Evolutionary conservation across 2,888 invertebrate genomes (phyloP).

Genomic region (Drepanosiphum platanoidis): DNA sequence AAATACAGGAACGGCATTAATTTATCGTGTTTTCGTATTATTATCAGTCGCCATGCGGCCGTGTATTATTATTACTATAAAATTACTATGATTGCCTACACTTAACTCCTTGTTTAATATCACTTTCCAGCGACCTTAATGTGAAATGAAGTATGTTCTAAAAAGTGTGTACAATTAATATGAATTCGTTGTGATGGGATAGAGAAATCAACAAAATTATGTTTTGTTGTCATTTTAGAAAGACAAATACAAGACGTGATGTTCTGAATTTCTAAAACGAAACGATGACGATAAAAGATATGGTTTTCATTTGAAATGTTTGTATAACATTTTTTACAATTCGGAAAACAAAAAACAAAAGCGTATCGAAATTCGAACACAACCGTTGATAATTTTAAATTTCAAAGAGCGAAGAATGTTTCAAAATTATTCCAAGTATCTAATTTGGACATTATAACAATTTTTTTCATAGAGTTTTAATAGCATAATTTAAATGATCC

Average conservation of each 20-base stretch:
- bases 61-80: slow-evolving; percentile 21
- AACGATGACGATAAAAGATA: background rate
- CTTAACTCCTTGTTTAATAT: slow-evolving; percentile 56
- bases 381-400: too few relatives aligned
- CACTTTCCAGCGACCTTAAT: slow-evolving; percentile 60
- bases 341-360: background rate
- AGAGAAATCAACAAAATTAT: slow-evolving; percentile 54
- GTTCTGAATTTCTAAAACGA: slow-evolving; percentile 19
- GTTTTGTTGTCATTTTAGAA: slow-evolving; percentile 33
- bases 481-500: too few relatives aligned
- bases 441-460: too few relatives aligned
- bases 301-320: background rate
- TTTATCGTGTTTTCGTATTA: background rate
- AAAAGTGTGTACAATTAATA: slow-evolving; percentile 24
- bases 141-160: slow-evolving; percentile 35
- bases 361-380: too few relatives aligned
- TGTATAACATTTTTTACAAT: background rate
- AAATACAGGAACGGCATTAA: background rate
- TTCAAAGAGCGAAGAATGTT: too few relatives aligned
- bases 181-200: slow-evolving; percentile 15
- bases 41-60: background rate
- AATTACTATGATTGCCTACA: slow-evolving; percentile 50
- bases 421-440: too few relatives aligned
- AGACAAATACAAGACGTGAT: slow-evolving; percentile 9
- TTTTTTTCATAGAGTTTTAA: too few relatives aligned